phyloP scores from a whole-genome alignment of 2,797 vertebrate genomes.

The Pipistrellus pygmaeus region DNA sequence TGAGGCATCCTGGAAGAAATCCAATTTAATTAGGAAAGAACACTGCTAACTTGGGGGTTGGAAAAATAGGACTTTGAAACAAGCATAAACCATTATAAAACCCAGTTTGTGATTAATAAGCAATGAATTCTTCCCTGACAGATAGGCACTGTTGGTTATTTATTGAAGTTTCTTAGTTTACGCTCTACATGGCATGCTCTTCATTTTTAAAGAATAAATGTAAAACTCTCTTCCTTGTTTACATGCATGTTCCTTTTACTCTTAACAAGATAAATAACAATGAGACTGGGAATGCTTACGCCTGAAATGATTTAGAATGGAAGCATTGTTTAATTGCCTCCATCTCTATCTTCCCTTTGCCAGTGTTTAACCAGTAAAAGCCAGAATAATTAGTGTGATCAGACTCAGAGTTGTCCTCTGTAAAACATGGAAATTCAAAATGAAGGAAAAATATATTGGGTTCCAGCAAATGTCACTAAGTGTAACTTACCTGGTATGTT shows the following conservation, averaged over 20 bases:
- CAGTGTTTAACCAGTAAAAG: not conserved
- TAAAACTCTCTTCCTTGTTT: constrained; percentile 36
- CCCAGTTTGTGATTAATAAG: constrained; percentile 80
- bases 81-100: constrained; percentile 72
- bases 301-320: not conserved
- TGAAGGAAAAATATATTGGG: not conserved
- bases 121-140: constrained; percentile 75
- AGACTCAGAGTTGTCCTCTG: not conserved
- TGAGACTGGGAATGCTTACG: not conserved
- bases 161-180: constrained; percentile 67
- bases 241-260: constrained; percentile 50
- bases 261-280: constrained; percentile 72
- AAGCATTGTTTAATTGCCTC: constrained; percentile 35
- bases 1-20: constrained; percentile 71
- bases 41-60: constrained; percentile 59
- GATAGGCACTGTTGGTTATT: constrained; percentile 68
- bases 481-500: not conserved
- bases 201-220: constrained; percentile 26
- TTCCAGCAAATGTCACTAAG: not conserved
- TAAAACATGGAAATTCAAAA: not conserved
- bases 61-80: constrained; percentile 69
- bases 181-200: constrained; percentile 27
- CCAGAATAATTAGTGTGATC: constrained; percentile 22
- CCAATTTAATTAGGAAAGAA: constrained; percentile 81
- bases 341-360: constrained; percentile 43